Evolutionary conservation across 1,140 invertebrate species (phyloP), one percentile per base, ranked within the genome.

Genomic region (Magallana angulata): DNA sequence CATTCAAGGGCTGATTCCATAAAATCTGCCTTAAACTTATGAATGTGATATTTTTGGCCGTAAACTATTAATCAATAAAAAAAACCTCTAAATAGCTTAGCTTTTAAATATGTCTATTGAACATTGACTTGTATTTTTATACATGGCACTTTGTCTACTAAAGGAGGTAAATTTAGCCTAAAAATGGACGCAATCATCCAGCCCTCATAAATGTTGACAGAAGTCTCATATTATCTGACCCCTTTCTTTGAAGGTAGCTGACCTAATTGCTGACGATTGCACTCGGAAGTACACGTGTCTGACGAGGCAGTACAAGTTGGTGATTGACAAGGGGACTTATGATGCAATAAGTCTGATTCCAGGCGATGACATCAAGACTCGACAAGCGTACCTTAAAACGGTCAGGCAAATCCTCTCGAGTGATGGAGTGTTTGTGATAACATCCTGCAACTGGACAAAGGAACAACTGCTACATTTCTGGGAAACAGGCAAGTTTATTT

Each of bases 361-460:
- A 0, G 96, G 97, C 0, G 95, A 97, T 92, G 94, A 97, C 0
- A 95, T 96, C 81, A 92, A 95, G 57, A 96, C 97, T 89, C 95
- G 97, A 85, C 71, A 94, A 59, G 96, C 95, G 30, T 99, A 99
- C 92, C 96, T 97, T 1, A 90, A 96, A 16, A 97, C 97, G 92
- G 95, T 98, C 0, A 85, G 93, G 1, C 94, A 95, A 9, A 95
- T 97, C 85, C 92, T 98, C 36, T 91, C 92, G n/a, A 91, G 95
- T 1, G 91, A 96, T 85, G 97, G 97, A 57, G 93, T 97, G 59
- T 97, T 99, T 88, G 95, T 98, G 7, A 96, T 99, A 86, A 98
- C 98, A 1, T 98, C 98, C 0, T 99, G 98, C 94, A 99, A 99
- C 94, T 99, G 98, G 97, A 99, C 98, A 0, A 96, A 97, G 92